Evolutionary conservation across 2,113 vertebrate genomes (phyloP).

Genomic region (Prolemur simus): DNA sequence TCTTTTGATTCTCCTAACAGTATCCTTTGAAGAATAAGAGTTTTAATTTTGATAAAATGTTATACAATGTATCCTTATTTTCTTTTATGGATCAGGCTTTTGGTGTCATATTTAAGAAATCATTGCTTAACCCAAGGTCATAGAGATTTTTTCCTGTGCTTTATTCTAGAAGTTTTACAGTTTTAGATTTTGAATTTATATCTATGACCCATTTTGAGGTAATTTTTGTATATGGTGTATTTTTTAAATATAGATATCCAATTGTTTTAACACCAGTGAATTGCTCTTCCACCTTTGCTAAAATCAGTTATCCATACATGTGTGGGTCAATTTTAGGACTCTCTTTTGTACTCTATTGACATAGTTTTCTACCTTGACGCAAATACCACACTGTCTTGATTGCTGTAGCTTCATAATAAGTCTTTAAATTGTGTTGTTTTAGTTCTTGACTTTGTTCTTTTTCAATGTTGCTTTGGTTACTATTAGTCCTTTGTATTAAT

Average conservation of each 20-base stretch:
- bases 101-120: neutral
- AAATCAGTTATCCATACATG: neutral
- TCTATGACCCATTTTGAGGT: neutral
- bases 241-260: neutral
- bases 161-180: neutral
- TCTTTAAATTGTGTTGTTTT: neutral
- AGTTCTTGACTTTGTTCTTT: neutral
- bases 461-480: constrained; percentile 24
- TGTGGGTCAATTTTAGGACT: neutral
- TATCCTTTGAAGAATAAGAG: neutral
- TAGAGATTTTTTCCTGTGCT: neutral
- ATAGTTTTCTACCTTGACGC: neutral
- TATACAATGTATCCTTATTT: neutral
- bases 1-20: constrained; percentile 15
- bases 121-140: neutral
- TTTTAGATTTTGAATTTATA: neutral
- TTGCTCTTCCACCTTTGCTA: neutral
- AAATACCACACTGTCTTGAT: neutral
- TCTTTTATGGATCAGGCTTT: neutral
- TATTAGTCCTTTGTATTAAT: neutral
- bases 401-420: neutral
- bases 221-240: neutral
- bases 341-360: neutral
- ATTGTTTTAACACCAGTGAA: neutral
- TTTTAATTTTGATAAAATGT: constrained; percentile 15